Evolutionary conservation across 23 tunicate genomes (phyloP), one percentile per base, ranked within the genome.

Genomic region (Botrylloides violaceus): DNA sequence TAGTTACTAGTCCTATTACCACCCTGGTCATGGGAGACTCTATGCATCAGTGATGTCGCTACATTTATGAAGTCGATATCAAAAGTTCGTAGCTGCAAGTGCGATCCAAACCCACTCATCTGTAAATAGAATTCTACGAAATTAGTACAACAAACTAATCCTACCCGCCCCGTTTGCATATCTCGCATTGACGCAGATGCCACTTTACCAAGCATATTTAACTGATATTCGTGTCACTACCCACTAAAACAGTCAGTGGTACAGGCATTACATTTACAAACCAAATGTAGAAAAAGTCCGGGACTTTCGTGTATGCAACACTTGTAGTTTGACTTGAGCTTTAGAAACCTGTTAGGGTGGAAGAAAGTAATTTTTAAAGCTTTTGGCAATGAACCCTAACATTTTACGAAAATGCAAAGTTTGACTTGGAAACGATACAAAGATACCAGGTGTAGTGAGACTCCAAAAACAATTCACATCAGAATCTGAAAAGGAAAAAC

Each of bases 361-460:
- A 63, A 63, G 33, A 63, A 6, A 31, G 35, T 26, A 33, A 28
- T 63, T 63, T 63, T 27, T 19, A 29, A 4, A 9, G 23, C n/a
- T 28, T 28, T 15, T 29, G 9, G 29, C 9, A 12, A 12, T 31
- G 70, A 27, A 3, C 70, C 30, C 70, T 3, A 63, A 63, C 19
- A 27, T 29, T 63, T 28, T 63, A 31, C 3, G 4, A 68, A 37
- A 68, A 37, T 36, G 57, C 74, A 68, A 68, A 68, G 74, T 68
- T 68, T 68, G 74, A 43, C 74, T 68, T 35, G 74, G 36, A 26
- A 68, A 68, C 74, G 74, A 43, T 36, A 68, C 74, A 68, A 36
- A 68, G 9, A 31, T 63, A 63, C 70, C 70, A 31, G 3, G 3
- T 33, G n/a, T 27, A 34, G 33, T 9, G 29, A 18, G 19, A 3